These are phyloP conservation scores for Tenthredo amoena DNA, from an alignment of 2,888 invertebrate genomes.

Conservation along the genomic window DNA sequence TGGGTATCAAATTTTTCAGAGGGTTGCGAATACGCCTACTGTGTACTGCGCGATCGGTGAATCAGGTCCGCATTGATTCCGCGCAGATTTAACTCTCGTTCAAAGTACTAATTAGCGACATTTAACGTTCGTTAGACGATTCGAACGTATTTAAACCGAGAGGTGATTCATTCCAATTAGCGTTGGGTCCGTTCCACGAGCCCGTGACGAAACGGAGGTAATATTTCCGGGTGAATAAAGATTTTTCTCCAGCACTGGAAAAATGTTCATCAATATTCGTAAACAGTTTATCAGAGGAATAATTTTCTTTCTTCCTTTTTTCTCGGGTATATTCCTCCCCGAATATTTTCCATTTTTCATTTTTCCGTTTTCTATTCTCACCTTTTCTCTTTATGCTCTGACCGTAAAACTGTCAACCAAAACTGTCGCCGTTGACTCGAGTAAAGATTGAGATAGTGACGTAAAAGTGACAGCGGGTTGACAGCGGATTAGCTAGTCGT, in stretches of 20 bases:
- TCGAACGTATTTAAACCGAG: constrained; percentile 59
- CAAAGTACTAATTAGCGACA: constrained; percentile 53
- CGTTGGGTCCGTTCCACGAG: constrained; percentile 34
- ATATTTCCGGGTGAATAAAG: neutral
- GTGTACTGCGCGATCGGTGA: neutral
- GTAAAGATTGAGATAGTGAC: constrained; percentile 19
- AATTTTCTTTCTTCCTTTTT: neutral
- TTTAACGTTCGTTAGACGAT: constrained; percentile 64
- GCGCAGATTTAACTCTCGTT: constrained; percentile 27
- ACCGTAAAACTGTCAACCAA: neutral
- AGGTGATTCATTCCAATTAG: constrained; percentile 67
- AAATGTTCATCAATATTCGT: neutral
- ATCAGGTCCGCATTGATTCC: constrained; percentile 17
- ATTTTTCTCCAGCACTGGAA: neutral
- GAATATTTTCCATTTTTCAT: neutral
- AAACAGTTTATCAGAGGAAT: neutral
- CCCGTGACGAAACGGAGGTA: neutral
- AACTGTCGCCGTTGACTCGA: neutral
- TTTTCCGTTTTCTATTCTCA: neutral
- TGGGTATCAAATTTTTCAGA: neutral
- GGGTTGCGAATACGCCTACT: neutral
- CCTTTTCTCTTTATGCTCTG: neutral
- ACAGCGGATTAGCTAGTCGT: constrained; percentile 64
- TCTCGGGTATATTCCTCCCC: neutral
- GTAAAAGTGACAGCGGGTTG: constrained; percentile 62